A percentile compares a stretch with the other conserved stretches of the same genome.
Conservation (phyloP, 2,888 invertebrate species). For the Pseudolycoriella hygida region DNA sequence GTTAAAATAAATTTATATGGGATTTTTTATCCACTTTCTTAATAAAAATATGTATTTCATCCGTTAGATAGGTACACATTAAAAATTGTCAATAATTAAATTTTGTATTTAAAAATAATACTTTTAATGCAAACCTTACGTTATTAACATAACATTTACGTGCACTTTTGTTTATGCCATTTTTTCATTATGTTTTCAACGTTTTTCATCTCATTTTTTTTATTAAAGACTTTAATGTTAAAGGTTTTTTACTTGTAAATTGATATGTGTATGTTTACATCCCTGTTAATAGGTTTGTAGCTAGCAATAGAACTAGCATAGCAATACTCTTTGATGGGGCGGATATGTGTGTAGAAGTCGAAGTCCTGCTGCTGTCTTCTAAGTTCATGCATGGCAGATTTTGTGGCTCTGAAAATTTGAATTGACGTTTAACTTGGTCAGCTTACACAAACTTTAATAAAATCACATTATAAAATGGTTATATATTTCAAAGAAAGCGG, state of each 20-base stretch:
- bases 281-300: not conserved
- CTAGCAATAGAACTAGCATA: not conserved
- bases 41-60: not conserved
- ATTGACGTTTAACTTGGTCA: not conserved
- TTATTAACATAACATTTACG: not conserved
- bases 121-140: not conserved
- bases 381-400: slow-evolving; percentile 1
- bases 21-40: not conserved
- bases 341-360: not conserved
- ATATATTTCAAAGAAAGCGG: too few species aligned
- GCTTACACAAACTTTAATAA: too few species aligned
- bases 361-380: not conserved
- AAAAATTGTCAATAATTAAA: too few species aligned
- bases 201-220: not conserved
- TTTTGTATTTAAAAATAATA: too few species aligned
- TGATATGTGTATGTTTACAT: slow-evolving; percentile 1
- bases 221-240: not conserved
- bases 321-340: not conserved
- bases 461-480: too few species aligned
- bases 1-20: not conserved
- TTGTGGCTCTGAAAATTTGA: not conserved
- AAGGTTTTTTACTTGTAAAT: not conserved
- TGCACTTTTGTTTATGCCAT: not conserved
- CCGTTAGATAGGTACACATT: too few species aligned
- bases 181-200: not conserved